A percentile compares a stretch with the other conserved stretches of the same genome.
These are phyloP conservation scores for Caenorhabditis latens DNA, from an alignment of 1,140 invertebrate species.

Conservation along the genomic window DNA sequence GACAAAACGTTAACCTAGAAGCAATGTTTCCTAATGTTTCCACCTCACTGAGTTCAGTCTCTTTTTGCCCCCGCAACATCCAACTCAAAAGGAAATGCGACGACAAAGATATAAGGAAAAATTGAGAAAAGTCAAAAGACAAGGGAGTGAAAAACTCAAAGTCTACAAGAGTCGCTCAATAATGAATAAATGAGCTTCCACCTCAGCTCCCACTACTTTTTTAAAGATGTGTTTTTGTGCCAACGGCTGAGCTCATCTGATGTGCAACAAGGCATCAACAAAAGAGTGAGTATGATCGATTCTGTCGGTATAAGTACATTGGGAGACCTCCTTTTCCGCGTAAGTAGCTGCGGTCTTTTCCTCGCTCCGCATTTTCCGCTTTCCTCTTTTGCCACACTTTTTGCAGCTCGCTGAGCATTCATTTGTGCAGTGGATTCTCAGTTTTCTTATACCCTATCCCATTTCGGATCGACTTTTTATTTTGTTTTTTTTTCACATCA, in stretches of 20 bases:
- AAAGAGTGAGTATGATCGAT: constrained; percentile 40
- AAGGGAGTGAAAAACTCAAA: neutral
- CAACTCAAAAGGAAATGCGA: neutral
- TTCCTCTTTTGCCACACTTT: constrained; percentile 28
- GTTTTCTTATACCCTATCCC: neutral
- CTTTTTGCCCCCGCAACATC: constrained; percentile 13
- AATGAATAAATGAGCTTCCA: constrained; percentile 36
- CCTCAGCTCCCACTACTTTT: neutral
- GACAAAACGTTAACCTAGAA: constrained; percentile 32
- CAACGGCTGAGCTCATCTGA: neutral
- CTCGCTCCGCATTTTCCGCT: constrained; percentile 52
- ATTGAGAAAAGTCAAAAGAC: constrained; percentile 1
- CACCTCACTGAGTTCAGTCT: constrained; percentile 31
- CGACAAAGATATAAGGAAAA: constrained; percentile 39
- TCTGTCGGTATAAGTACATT: constrained; percentile 48
- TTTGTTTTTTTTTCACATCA: neutral
- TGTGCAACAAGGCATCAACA: neutral
- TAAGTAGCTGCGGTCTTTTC: constrained; percentile 49
- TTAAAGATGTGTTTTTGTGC: neutral
- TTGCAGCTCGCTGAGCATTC: constrained; percentile 29
- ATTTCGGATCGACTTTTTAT: neutral
- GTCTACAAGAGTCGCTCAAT: constrained; percentile 27
- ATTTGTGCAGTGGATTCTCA: neutral
- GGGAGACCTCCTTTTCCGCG: constrained; percentile 20
- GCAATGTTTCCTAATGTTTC: constrained; percentile 44